Conservation (phyloP, 2,888 invertebrate genomes). For the Campopleginae sp. region DNA sequence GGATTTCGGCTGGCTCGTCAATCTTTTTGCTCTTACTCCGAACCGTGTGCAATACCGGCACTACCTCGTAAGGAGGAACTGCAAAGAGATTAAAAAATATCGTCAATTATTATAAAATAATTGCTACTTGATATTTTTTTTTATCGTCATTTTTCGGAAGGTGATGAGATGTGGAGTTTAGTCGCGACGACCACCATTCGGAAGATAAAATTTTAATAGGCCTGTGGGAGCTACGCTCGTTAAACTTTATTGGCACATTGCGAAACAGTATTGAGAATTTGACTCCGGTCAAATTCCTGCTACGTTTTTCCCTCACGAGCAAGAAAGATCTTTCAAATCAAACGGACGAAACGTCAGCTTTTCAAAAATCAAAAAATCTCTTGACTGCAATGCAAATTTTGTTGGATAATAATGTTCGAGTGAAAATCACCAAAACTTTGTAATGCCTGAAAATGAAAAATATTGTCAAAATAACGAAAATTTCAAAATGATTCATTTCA, state of each 20-base stretch:
- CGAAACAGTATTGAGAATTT: constrained; percentile 19
- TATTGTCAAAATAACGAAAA: too few relatives aligned
- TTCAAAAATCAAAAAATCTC: too few relatives aligned
- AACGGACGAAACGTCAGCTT: too few relatives aligned
- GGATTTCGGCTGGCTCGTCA: constrained; percentile 86
- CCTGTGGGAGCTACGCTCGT: constrained; percentile 21
- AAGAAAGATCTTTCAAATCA: neutral
- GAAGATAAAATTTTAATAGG: constrained; percentile 34
- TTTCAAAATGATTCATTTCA: too few relatives aligned
- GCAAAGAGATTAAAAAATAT: constrained; percentile 72
- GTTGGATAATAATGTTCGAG: too few relatives aligned
- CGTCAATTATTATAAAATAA: constrained; percentile 25
- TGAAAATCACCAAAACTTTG: too few relatives aligned
- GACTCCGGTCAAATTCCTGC: neutral
- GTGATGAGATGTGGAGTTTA: constrained; percentile 23
- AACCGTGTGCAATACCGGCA: constrained; percentile 89
- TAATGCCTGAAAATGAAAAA: too few relatives aligned
- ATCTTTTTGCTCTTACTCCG: constrained; percentile 79
- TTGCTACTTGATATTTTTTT: constrained; percentile 2
- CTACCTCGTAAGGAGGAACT: constrained; percentile 94
- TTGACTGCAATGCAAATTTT: too few relatives aligned
- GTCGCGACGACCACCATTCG: constrained; percentile 19
- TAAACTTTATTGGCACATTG: constrained; percentile 44
- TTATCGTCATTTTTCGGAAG: neutral
- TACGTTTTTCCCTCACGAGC: neutral